Percentiles rank a stretch among this genome's conserved stretches.
phyloP scores from a whole-genome alignment of 2,797 vertebrate species.

The Amblyopsis hoosieri region DNA sequence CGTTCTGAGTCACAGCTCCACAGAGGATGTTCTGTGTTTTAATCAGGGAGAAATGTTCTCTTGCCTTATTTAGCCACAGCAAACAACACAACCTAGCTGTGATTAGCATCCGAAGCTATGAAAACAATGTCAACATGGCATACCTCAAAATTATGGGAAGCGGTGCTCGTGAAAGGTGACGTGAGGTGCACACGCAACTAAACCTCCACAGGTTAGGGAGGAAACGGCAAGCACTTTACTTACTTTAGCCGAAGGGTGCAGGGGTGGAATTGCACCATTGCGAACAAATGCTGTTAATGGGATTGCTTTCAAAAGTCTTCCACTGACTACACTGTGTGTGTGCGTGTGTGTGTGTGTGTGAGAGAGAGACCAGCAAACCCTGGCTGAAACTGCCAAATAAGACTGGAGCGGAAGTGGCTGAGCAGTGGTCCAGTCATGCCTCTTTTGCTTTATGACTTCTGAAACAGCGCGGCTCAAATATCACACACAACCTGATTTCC shows the following conservation, averaged over 20 bases:
- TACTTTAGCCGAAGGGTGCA: slow-evolving; percentile 12
- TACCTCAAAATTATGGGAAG: slow-evolving; percentile 43
- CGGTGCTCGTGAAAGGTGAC: slow-evolving; percentile 39
- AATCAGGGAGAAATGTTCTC: slow-evolving; percentile 65
- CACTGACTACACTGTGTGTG: slow-evolving; percentile 19
- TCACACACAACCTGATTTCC: slow-evolving; percentile 14
- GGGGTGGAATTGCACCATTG: slow-evolving; percentile 10
- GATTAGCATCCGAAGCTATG: slow-evolving; percentile 29
- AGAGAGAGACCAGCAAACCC: not conserved
- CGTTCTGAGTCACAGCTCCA: slow-evolving; percentile 53
- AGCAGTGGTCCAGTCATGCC: slow-evolving; percentile 10
- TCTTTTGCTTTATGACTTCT: slow-evolving; percentile 34
- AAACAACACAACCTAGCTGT: slow-evolving; percentile 12
- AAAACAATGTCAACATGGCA: slow-evolving; percentile 55
- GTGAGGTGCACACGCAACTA: slow-evolving; percentile 20
- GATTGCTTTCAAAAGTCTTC: slow-evolving; percentile 46
- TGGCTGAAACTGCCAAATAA: slow-evolving; percentile 52
- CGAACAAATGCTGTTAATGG: slow-evolving; percentile 31
- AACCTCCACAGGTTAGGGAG: slow-evolving; percentile 27
- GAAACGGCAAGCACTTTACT: slow-evolving; percentile 28
- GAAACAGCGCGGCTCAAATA: slow-evolving; percentile 21
- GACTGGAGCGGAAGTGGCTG: slow-evolving; percentile 38
- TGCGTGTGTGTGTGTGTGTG: not conserved
- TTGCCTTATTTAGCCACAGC: slow-evolving; percentile 68
- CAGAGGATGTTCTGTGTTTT: slow-evolving; percentile 48